These are phyloP conservation scores for Dreissena polymorpha DNA, from an alignment of 1,140 invertebrate genomes.

Conservation along the genomic window DNA sequence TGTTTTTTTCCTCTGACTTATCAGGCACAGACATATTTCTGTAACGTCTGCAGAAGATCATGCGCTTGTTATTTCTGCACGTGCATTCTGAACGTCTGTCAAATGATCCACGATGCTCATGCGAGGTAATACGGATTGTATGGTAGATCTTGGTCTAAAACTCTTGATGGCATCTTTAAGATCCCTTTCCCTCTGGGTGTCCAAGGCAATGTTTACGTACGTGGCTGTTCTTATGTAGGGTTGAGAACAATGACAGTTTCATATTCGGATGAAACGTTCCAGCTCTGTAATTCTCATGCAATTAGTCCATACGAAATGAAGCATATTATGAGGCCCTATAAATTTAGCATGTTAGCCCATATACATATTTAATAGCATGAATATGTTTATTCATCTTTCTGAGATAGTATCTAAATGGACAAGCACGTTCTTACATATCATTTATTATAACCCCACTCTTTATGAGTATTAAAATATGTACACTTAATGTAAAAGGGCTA, in stretches of 20 bases:
- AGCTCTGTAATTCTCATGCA: slow-evolving; percentile 3
- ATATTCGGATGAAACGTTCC: slow-evolving; percentile 3
- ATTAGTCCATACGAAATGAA: slow-evolving; percentile 8
- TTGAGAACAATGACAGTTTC: slow-evolving; percentile 7
- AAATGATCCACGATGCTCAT: slow-evolving; percentile 17
- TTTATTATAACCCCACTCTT: too few species aligned
- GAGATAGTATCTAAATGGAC: too few species aligned
- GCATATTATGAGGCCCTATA: slow-evolving; percentile 9
- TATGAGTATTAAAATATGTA: too few species aligned
- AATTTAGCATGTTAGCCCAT: too few species aligned
- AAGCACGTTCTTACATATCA: too few species aligned
- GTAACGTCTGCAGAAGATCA: too few species aligned
- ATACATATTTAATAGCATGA: too few species aligned
- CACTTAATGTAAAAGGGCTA: too few species aligned
- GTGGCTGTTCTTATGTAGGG: slow-evolving; percentile 8
- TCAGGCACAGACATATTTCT: too few species aligned
- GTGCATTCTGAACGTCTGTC: not conserved
- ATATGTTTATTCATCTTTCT: too few species aligned
- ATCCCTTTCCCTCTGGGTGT: slow-evolving; percentile 29
- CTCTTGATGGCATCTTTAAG: slow-evolving; percentile 34
- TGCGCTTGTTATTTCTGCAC: too few species aligned
- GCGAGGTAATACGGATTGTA: slow-evolving; percentile 6
- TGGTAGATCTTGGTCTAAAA: slow-evolving; percentile 17
- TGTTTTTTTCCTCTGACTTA: too few species aligned
- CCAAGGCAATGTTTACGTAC: slow-evolving; percentile 19